phyloP scores from a whole-genome alignment of 1,140 invertebrate genomes.

The Hyphantria cunea region DNA sequence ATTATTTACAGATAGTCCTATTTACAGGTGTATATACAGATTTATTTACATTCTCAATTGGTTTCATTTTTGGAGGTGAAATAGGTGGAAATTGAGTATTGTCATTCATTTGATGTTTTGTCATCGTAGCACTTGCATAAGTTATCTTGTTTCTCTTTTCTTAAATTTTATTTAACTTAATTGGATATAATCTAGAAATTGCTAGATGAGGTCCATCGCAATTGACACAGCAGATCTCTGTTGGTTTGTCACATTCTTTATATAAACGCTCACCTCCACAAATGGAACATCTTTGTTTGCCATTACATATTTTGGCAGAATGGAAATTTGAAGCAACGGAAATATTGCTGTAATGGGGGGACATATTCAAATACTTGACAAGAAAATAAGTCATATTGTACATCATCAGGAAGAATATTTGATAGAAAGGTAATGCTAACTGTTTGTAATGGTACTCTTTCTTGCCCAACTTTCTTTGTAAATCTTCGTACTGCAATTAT shows the following conservation, averaged over 20 bases:
- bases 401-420: slow-evolving; percentile 6
- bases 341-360: slow-evolving; percentile 24
- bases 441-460: slow-evolving; percentile 21
- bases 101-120: not conserved
- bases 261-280: not conserved
- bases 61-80: not conserved
- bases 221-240: not conserved
- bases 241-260: slow-evolving; percentile 1
- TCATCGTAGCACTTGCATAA: not conserved
- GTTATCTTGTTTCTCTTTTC: not conserved
- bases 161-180: not conserved
- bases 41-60: not conserved
- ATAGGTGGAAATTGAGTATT: not conserved
- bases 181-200: not conserved
- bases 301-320: not conserved
- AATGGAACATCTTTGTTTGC: slow-evolving; percentile 1
- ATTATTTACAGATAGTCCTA: not conserved
- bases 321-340: slow-evolving; percentile 32
- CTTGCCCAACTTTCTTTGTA: slow-evolving; percentile 22
- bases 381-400: slow-evolving; percentile 5
- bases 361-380: slow-evolving; percentile 32
- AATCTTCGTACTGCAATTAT: slow-evolving; percentile 33
- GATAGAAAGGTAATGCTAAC: too few species aligned
- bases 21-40: not conserved
- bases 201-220: not conserved